These are phyloP conservation scores for Leptosomus discolor DNA, from an alignment of 2,113 vertebrate genomes.

Conservation along the genomic window DNA sequence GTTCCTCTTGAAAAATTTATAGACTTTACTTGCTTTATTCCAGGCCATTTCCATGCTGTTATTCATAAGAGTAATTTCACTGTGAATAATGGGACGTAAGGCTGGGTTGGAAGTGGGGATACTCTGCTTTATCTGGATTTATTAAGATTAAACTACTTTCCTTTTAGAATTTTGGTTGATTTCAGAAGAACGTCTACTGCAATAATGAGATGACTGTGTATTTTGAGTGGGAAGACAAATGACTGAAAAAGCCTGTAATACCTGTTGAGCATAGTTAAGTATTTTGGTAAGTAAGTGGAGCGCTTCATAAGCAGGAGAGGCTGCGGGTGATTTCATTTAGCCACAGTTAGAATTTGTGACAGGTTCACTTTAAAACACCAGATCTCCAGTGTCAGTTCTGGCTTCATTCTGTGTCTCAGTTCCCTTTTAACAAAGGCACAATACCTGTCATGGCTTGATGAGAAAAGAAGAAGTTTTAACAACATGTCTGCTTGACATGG, in stretches of 20 bases:
- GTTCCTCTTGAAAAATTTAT: background rate
- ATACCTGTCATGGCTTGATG: background rate
- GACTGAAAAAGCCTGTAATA: conserved; percentile 26
- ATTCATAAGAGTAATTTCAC: background rate
- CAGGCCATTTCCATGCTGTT: background rate
- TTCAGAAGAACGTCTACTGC: background rate
- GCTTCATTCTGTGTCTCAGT: background rate
- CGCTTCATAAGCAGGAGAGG: background rate
- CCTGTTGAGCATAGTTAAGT: background rate
- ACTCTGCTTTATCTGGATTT: background rate
- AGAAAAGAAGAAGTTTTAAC: conserved; percentile 29
- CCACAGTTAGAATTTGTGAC: conserved; percentile 39
- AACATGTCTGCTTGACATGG: background rate
- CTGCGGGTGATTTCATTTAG: conserved; percentile 17
- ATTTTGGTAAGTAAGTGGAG: background rate
- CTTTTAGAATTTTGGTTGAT: background rate
- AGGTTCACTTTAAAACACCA: conserved; percentile 35
- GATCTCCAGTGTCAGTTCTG: background rate
- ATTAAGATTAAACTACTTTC: background rate
- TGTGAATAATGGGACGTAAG: too few species aligned
- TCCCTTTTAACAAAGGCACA: conserved; percentile 30
- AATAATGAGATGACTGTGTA: background rate
- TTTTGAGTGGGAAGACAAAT: conserved; percentile 43
- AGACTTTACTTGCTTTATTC: background rate
- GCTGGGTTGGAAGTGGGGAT: background rate